Percentiles rank a stretch among this genome's conserved stretches.
These are phyloP conservation scores for Noctua janthina DNA, from an alignment of 2,888 invertebrate genomes.

Conservation along the genomic window DNA sequence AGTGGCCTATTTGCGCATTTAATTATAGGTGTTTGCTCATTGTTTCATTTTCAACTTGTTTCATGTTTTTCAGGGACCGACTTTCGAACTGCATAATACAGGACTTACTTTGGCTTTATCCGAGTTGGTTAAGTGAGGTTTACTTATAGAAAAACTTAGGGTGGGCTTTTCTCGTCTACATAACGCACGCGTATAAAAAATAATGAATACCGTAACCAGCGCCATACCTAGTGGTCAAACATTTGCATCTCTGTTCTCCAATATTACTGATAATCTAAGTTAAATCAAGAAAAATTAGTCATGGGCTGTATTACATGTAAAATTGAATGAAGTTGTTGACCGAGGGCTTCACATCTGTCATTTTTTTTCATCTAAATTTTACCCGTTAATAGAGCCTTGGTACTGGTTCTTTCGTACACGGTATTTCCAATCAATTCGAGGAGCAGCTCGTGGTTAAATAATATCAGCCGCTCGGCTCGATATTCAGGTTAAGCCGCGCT, in stretches of 20 bases:
- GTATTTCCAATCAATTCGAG: neutral
- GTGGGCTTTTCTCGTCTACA: neutral
- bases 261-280: neutral
- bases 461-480: too few relatives aligned
- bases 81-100: neutral
- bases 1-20: neutral
- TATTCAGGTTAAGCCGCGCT: too few relatives aligned
- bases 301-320: too few relatives aligned
- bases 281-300: too few relatives aligned
- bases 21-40: neutral
- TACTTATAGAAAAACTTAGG: neutral
- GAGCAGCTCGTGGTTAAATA: too few relatives aligned
- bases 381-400: neutral
- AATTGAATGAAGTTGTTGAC: neutral
- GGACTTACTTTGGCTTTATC: neutral
- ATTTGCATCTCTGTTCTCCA: neutral
- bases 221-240: neutral
- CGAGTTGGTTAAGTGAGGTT: neutral
- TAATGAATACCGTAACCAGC: neutral
- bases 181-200: neutral
- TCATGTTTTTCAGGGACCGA: neutral
- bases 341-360: neutral
- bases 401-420: neutral
- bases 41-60: neutral
- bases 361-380: neutral